Conservation (phyloP, 2,797 vertebrate species). For the Spheniscus humboldti region DNA sequence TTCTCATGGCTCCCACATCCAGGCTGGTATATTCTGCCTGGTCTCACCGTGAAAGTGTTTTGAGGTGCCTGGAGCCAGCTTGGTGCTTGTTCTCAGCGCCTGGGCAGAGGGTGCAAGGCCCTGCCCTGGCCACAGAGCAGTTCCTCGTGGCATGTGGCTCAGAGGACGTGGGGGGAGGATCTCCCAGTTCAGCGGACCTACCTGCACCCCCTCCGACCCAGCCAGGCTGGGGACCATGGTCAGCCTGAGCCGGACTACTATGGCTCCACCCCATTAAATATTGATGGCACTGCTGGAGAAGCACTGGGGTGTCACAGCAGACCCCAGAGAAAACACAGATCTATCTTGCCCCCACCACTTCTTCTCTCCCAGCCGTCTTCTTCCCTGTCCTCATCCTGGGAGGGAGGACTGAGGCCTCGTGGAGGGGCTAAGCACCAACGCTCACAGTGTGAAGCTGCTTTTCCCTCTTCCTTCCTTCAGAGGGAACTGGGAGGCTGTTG, state of each 20-base stretch:
- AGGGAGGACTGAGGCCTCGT: neutral
- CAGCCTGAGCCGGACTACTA: neutral
- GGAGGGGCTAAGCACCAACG: neutral
- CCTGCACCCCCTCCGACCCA: neutral
- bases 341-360: neutral
- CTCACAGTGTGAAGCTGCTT: neutral
- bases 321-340: neutral
- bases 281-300: neutral
- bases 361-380: neutral
- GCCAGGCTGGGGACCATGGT: neutral
- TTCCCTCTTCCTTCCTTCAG: neutral
- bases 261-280: neutral
- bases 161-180: too few species aligned
- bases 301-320: rapidly evolving
- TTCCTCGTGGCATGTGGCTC: rapidly evolving
- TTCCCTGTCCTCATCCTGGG: neutral
- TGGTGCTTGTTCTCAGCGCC: neutral
- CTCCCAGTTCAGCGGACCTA: neutral
- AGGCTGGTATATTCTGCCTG: neutral
- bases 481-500: neutral
- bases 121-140: neutral
- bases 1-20: neutral
- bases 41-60: rapidly evolving
- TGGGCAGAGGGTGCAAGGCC: neutral
- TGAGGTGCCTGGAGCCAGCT: neutral